These are phyloP conservation scores for Cephus pygmeus DNA, from an alignment of 2,888 invertebrate genomes.

Conservation along the genomic window DNA sequence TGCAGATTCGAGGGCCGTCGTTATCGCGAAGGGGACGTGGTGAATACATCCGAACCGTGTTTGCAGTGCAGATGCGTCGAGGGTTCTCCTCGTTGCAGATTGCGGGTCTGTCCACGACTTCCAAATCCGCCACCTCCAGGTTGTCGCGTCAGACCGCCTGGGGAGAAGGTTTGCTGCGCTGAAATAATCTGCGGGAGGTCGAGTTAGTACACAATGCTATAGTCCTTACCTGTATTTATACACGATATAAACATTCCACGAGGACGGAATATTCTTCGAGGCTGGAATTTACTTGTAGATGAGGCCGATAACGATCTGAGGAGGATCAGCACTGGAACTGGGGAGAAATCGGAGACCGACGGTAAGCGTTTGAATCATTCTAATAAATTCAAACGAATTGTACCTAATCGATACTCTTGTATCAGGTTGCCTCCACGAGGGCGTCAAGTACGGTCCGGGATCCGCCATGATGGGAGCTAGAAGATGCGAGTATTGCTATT, in stretches of 20 bases:
- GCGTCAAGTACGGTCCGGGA: constrained; percentile 80
- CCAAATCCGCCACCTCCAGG: constrained; percentile 81
- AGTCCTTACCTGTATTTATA: constrained; percentile 19
- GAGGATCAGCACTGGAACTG: constrained; percentile 56
- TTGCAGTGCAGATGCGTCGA: constrained; percentile 80
- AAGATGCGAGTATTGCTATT: constrained; percentile 90
- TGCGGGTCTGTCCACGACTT: constrained; percentile 80
- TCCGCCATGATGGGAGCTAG: constrained; percentile 84
- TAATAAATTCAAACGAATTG: constrained; percentile 37
- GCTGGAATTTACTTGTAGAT: constrained; percentile 37
- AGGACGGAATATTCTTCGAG: constrained; percentile 18
- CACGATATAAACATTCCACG: constrained; percentile 5
- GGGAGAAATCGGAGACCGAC: constrained; percentile 43
- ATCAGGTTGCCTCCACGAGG: constrained; percentile 78
- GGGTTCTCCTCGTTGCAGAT: constrained; percentile 80
- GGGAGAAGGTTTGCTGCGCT: constrained; percentile 79
- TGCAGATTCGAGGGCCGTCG: constrained; percentile 80
- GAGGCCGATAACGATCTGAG: constrained; percentile 49
- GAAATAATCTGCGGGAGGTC: constrained; percentile 77
- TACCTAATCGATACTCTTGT: constrained; percentile 39
- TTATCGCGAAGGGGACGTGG: constrained; percentile 75
- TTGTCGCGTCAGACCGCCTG: constrained; percentile 74
- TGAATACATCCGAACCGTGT: constrained; percentile 80
- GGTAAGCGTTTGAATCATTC: constrained; percentile 55
- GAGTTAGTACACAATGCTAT: constrained; percentile 65